A percentile compares a stretch with the other conserved stretches of the same genome.
Conservation (phyloP, 2,113 vertebrate species). For the Pelecanus crispus region DNA sequence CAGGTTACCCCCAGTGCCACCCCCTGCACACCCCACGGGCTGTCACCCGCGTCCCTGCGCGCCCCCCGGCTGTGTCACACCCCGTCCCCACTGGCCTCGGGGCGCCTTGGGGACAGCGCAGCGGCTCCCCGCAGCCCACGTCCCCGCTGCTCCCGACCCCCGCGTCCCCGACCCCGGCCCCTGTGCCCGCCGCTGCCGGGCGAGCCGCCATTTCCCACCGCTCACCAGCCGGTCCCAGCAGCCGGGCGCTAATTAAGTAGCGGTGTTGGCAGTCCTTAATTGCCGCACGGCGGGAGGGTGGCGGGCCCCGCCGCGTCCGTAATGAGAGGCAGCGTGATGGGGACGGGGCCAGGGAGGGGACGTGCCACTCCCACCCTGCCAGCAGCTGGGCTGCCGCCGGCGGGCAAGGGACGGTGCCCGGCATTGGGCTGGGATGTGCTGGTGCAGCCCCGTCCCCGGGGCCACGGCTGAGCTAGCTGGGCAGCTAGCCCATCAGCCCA, state of each 20-base stretch:
- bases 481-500: neutral
- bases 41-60: neutral
- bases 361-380: neutral
- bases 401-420: neutral
- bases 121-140: neutral
- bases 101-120: neutral
- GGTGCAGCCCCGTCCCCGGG: neutral
- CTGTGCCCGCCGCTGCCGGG: neutral
- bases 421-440: fast-evolving
- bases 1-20: neutral
- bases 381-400: neutral
- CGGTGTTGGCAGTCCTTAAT: slow-evolving; percentile 17
- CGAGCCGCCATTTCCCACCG: neutral
- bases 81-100: fast-evolving
- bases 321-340: neutral
- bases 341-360: neutral
- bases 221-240: neutral
- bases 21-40: neutral
- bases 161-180: neutral
- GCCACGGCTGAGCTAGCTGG: neutral
- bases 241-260: slow-evolving; percentile 5
- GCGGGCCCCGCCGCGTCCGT: neutral
- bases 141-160: neutral
- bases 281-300: neutral
- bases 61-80: neutral